A percentile compares a stretch with the other conserved stretches of the same genome.
Conservation (phyloP, 1,140 invertebrate genomes). For the Pseudoatta argentina region DNA sequence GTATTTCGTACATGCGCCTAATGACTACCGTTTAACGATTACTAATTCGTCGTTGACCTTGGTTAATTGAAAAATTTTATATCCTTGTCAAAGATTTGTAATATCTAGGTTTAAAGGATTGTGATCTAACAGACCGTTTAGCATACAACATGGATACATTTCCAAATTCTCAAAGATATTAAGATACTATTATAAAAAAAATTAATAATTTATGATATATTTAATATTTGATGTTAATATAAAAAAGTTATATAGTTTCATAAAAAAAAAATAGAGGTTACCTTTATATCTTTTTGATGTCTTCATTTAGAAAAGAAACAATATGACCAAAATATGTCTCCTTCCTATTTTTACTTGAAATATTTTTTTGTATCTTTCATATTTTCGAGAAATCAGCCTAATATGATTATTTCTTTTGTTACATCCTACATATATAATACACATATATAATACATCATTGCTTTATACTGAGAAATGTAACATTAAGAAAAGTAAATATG, state of each 20-base stretch:
- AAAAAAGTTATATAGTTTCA: too few species aligned
- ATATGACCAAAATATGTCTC: too few species aligned
- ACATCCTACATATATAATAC: not conserved
- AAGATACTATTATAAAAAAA: too few species aligned
- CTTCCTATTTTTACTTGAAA: too few species aligned
- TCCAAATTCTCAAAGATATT: not conserved
- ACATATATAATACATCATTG: not conserved
- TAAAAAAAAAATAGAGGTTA: too few species aligned
- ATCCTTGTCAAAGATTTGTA: not conserved
- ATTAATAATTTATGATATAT: too few species aligned
- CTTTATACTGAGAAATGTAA: not conserved
- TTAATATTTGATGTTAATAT: too few species aligned
- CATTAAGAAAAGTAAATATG: not conserved
- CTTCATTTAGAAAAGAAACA: too few species aligned
- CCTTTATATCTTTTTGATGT: too few species aligned
- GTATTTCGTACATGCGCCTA: slow-evolving; percentile 67
- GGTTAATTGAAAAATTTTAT: slow-evolving; percentile 66
- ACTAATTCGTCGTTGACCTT: slow-evolving; percentile 70
- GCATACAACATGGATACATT: not conserved
- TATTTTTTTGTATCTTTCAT: too few species aligned
- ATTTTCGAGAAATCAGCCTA: too few species aligned
- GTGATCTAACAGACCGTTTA: not conserved
- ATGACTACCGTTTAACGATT: slow-evolving; percentile 68
- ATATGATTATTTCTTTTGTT: not conserved
- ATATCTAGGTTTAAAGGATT: not conserved